Conservation (phyloP, 2,888 invertebrate species). For the Lasius fuliginosus region DNA sequence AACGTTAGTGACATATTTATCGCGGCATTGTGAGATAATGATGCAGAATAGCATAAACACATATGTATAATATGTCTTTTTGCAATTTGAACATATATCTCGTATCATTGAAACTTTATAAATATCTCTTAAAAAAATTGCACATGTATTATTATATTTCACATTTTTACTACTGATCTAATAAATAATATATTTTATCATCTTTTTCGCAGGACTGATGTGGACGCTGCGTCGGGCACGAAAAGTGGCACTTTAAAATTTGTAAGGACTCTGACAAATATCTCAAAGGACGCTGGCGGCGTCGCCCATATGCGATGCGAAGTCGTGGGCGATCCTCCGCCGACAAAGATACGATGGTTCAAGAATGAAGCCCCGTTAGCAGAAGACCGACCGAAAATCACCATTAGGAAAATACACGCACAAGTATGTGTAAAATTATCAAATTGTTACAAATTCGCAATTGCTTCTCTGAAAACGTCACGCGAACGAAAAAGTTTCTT, state of each 20-base stretch:
- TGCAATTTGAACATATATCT: background rate
- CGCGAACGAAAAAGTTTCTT: background rate
- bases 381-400: conserved; percentile 85
- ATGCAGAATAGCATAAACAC: background rate
- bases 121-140: background rate
- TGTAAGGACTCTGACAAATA: conserved; percentile 87
- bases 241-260: conserved; percentile 87
- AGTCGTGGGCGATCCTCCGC: conserved; percentile 88
- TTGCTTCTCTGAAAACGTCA: background rate
- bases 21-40: background rate
- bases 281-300: conserved; percentile 88
- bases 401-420: conserved; percentile 84
- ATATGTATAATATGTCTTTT: background rate
- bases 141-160: background rate
- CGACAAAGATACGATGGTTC: conserved; percentile 89
- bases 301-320: conserved; percentile 89
- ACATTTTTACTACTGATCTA: background rate
- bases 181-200: conserved; percentile 27
- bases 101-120: background rate
- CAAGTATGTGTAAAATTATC: conserved; percentile 72
- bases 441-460: background rate
- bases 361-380: conserved; percentile 88
- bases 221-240: conserved; percentile 74
- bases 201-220: conserved; percentile 66
- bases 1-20: background rate